phyloP scores from a whole-genome alignment of 2,113 vertebrate genomes.

The Colinus virginianus region DNA sequence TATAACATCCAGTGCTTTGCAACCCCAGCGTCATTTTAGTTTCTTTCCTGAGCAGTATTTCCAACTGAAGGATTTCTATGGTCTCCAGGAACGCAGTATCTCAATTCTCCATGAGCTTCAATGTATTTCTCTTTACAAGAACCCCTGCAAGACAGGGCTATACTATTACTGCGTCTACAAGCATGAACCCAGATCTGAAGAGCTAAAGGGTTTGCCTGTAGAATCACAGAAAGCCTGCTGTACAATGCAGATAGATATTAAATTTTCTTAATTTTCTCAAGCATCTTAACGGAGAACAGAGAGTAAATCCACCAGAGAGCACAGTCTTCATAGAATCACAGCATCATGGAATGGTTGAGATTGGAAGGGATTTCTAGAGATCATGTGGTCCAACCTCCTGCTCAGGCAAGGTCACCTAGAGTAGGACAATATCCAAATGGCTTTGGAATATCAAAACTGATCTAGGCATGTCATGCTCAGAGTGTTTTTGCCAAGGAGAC shows the following conservation, averaged over 20 bases:
- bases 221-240: not conserved
- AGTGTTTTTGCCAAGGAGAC: not conserved
- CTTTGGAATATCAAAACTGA: not conserved
- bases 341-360: not conserved
- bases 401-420: not conserved
- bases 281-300: not conserved
- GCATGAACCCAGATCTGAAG: rapidly evolving
- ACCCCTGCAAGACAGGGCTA: not conserved
- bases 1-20: not conserved
- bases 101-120: rapidly evolving
- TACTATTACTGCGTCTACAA: not conserved
- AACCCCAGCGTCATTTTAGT: not conserved
- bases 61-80: not conserved
- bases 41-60: not conserved
- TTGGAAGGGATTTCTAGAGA: not conserved
- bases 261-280: not conserved
- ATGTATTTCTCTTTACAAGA: rapidly evolving
- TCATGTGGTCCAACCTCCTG: not conserved
- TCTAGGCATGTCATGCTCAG: not conserved
- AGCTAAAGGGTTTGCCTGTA: rapidly evolving
- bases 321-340: not conserved
- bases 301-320: not conserved
- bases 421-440: not conserved
- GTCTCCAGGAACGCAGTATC: not conserved
- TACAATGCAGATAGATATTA: not conserved